Evolutionary conservation across 1,140 invertebrate genomes (phyloP).

Genomic region (Drosophila chauvacae): DNA sequence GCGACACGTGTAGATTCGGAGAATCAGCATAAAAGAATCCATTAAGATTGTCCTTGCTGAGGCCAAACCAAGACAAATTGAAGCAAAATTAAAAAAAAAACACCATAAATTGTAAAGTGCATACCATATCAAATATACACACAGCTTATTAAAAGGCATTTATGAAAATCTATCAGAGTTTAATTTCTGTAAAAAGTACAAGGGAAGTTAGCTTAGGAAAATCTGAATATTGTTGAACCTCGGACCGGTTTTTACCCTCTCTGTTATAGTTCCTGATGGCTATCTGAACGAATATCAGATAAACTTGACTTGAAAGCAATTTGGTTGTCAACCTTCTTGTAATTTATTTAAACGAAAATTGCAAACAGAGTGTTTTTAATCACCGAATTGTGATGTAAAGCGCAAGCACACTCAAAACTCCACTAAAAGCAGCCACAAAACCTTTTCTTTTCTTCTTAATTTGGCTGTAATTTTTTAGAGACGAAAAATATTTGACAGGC

Average conservation of each 20-base stretch:
- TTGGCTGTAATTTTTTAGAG: neutral
- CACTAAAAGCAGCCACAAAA: too few species aligned
- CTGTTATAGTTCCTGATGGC: neutral
- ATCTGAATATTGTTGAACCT: neutral
- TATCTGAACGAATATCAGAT: neutral
- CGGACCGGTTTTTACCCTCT: neutral
- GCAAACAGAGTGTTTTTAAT: neutral
- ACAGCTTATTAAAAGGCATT: neutral
- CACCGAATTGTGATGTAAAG: neutral
- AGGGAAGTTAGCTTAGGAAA: too few species aligned
- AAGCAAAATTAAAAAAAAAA: neutral
- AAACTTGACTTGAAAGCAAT: neutral
- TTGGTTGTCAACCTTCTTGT: neutral
- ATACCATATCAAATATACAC: neutral
- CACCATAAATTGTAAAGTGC: neutral
- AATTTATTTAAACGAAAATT: neutral
- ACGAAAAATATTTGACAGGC: neutral
- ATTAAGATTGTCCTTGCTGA: neutral
- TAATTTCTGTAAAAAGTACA: too few species aligned
- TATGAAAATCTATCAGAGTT: too few species aligned
- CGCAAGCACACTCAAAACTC: neutral
- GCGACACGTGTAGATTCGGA: slow-evolving; percentile 13
- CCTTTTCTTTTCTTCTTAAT: neutral
- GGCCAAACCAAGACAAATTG: neutral
- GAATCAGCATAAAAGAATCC: slow-evolving; percentile 10